Base-by-base conservation (phyloP, 2,113 vertebrate species). In the Trogon surrucura region DNA sequence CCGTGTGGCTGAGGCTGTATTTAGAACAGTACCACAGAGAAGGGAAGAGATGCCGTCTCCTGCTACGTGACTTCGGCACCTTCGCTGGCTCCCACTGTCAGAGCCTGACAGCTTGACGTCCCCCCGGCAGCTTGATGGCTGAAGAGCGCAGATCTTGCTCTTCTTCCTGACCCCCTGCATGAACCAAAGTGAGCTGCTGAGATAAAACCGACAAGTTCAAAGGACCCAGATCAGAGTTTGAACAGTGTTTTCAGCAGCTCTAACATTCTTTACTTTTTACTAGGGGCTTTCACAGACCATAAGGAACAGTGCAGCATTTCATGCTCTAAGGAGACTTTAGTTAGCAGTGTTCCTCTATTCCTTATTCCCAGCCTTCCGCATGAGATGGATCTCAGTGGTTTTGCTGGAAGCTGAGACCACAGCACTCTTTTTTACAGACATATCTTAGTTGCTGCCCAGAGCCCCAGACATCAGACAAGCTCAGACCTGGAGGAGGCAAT, bases 51-150 rank as follows among this genome's bases (percentile, higher is more conserved):
- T 4, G 7, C n/a, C 2, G 2, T 53, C 85, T 83, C 5, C 0
- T 3, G 11, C 47, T 77, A 53, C 7, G 0, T 27, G 22, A 47
- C 44, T 75, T 78, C 53, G 54, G 64, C 11, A n/a, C 30, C 53
- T 67, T 23, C 0, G 0, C 30, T 45, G 45, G 15, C 45, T 64
- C 51, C 53, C 32, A 27, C 23, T 0, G 0, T 50, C 75, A 65
- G 30, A 85, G 47, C 34, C 47, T 66, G 84, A 87, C 51, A 80
- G 57, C 23, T 29, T 80, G 78, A 23, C 85, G 58, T 54, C 64
- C 69, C 69, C 58, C 78, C 36, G 54, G 6, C 5, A 30, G 38
- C 51, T 81, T 32, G 4, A 87, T 9, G 34, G 61, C 80, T 75
- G 80, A 50, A 64, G 36, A 89, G 61, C 41, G 71, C 61, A 87